Conservation (phyloP, 2,113 vertebrate species). For the Elachura formosa region DNA sequence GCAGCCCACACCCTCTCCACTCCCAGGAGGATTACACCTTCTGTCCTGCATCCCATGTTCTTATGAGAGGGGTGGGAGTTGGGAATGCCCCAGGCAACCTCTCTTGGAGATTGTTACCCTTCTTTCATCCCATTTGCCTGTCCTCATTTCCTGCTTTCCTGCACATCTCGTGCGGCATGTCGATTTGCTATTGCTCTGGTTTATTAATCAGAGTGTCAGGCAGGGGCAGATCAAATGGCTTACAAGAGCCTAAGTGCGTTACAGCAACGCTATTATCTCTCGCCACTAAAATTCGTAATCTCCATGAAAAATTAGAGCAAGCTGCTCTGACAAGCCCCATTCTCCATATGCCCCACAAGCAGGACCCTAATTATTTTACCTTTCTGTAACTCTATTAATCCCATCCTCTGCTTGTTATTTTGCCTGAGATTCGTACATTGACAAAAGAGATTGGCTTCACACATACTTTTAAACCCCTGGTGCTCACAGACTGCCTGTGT, state of each 20-base stretch:
- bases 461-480: neutral
- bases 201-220: constrained; percentile 51
- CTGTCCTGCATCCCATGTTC: neutral
- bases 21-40: fast-evolving
- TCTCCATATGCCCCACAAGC: neutral
- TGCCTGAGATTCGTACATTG: neutral
- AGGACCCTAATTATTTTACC: constrained; percentile 44
- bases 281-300: constrained; percentile 25
- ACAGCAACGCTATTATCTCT: constrained; percentile 32
- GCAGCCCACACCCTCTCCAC: neutral
- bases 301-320: constrained; percentile 46
- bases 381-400: constrained; percentile 32
- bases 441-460: neutral
- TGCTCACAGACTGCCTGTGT: neutral
- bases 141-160: neutral
- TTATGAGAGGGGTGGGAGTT: fast-evolving
- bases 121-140: neutral
- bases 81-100: neutral
- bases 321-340: constrained; percentile 2
- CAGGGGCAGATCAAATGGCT: constrained; percentile 56
- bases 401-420: neutral
- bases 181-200: neutral
- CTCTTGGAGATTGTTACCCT: neutral
- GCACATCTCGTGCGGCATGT: neutral
- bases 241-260: constrained; percentile 38